Conservation (phyloP, 37 sponge, comb jelly and placozoan genomes). For the Agelas oroides region DNA sequence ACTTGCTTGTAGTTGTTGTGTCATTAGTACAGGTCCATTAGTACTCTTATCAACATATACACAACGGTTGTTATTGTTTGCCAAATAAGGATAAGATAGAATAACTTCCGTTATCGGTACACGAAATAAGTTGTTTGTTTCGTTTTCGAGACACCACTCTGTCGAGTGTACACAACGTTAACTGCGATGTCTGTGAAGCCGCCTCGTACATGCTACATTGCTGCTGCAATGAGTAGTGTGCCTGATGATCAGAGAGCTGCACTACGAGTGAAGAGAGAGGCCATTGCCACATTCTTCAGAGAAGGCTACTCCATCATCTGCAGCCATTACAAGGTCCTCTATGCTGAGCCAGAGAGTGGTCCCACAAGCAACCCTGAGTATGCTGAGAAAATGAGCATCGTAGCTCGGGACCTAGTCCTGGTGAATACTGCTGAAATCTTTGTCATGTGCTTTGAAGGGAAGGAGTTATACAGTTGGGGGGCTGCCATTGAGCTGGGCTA, state of each 20-base stretch:
- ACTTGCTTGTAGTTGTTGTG: no score
- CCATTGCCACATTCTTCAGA: neutral
- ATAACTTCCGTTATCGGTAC: no score
- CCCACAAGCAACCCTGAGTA: neutral
- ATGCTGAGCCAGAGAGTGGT: neutral
- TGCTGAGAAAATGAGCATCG: neutral
- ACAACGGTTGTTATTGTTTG: no score
- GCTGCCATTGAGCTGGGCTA: conserved; percentile 5
- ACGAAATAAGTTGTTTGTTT: no score
- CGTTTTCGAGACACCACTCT: no score
- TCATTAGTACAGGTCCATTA: no score
- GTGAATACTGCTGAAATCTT: neutral
- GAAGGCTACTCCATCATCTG: conserved; percentile 1
- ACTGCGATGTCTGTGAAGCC: no score
- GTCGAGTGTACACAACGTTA: no score
- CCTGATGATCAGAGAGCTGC: neutral
- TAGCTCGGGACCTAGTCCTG: neutral
- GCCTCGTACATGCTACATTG: neutral
- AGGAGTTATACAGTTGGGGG: neutral
- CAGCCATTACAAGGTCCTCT: neutral
- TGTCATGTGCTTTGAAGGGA: neutral
- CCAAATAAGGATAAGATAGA: no score
- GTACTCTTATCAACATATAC: no score
- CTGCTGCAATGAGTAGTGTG: conserved; percentile 1
- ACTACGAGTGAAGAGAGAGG: neutral